These are phyloP conservation scores for Sturnus vulgaris DNA, from an alignment of 2,113 vertebrate genomes.

Conservation along the genomic window DNA sequence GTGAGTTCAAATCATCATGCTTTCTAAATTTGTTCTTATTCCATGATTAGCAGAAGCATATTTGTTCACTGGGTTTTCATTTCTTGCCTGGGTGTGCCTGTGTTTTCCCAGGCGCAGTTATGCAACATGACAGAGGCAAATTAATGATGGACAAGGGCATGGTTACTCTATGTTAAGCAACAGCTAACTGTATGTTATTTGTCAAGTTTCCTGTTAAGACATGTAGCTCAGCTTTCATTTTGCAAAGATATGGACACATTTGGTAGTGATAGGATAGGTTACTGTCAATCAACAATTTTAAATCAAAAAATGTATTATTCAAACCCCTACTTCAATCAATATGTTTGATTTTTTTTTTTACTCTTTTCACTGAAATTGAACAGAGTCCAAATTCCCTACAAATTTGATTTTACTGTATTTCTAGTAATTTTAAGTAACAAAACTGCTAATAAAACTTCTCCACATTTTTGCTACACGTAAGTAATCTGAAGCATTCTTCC, in stretches of 20 bases:
- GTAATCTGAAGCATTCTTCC: neutral
- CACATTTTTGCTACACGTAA: neutral
- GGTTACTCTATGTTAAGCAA: conserved; percentile 30
- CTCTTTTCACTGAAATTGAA: neutral
- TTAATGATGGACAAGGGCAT: conserved; percentile 40
- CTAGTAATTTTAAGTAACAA: neutral
- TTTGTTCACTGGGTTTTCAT: neutral
- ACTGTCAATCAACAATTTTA: neutral
- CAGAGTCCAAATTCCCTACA: neutral
- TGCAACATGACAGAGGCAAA: conserved; percentile 1
- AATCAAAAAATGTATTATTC: neutral
- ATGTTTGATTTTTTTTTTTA: neutral
- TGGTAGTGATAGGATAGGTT: neutral
- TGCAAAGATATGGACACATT: neutral
- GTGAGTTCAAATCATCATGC: neutral
- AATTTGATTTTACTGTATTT: neutral
- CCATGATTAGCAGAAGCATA: neutral
- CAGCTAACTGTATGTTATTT: conserved; percentile 30
- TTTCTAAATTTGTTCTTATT: neutral
- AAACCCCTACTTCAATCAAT: neutral
- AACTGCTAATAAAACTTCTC: neutral
- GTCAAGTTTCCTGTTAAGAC: conserved; percentile 50
- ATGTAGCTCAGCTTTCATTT: conserved; percentile 19
- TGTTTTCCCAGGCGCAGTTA: conserved; percentile 11
- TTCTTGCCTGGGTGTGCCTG: neutral